Base-by-base conservation (phyloP, 2,797 vertebrate genomes). In the Sebastes jordani region DNA sequence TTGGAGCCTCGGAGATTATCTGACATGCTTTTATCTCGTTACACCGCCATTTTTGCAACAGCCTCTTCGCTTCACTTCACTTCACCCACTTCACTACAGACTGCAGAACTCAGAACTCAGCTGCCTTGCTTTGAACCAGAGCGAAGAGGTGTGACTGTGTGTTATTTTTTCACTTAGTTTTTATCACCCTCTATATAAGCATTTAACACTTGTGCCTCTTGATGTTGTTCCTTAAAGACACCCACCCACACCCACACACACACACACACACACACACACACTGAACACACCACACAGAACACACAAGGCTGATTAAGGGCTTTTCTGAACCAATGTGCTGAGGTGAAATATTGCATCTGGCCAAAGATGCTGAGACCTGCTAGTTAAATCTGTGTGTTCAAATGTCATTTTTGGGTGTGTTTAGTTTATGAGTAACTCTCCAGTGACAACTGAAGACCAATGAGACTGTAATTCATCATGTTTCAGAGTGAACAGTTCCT, bases 401-500 rank as follows among this genome's bases (percentile, higher is more conserved):
- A 32, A 42, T 65, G 3, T 52, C 7, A 6, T 23, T 73, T 70
- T 22, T 54, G 23, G 6, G 27, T 71, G 16, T 58, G 20, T 73
- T 27, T 58, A 14, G 55, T 78, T 74, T 54, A 22, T 78, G 42
- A 76, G 29, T 68, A 70, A 72, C 18, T 25, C 9, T 20, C 36
- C 7, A 30, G 2, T 34, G 70, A 30, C 2, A 0, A 11, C 32
- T 29, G 14, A 70, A 29, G n/a, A 65, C 18, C 38, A 36, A 25
- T 61, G 23, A 32, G 20, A 58, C 68, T 62, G 6, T 73, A 75
- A 70, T 66, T 63, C 22, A 63, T 32, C 5, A 16, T 62, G 49
- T 82, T 63, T 81, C 27, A 32, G 30, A 89, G 65, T 16, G 4
- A 46, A 59, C 10, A 52, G 72, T 93, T 94, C 92, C 90, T 78